Percentiles rank a stretch among this genome's conserved stretches.
Evolutionary conservation across 2,888 invertebrate species (phyloP).

Genomic region (Meghimatium bilineatum): DNA sequence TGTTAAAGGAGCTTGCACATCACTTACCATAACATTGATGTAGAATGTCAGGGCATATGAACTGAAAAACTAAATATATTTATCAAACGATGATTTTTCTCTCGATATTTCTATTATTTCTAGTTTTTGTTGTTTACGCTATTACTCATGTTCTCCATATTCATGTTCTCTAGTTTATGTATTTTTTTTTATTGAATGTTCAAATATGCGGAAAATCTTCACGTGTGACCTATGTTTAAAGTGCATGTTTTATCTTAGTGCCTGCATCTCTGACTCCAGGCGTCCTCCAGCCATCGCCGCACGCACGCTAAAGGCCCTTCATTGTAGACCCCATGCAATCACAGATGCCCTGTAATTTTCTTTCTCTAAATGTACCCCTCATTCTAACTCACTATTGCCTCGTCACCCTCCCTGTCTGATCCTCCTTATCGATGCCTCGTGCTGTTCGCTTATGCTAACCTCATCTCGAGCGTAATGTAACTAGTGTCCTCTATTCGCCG

Average conservation of each 20-base stretch:
- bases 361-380: background rate
- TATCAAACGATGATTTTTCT: too few relatives aligned
- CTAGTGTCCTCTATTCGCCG: background rate
- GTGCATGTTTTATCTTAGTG: constrained; percentile 1
- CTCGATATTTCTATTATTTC: too few relatives aligned
- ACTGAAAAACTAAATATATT: too few relatives aligned
- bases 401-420: background rate
- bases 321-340: background rate
- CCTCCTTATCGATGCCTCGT: background rate
- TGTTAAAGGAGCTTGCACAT: too few relatives aligned
- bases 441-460: background rate
- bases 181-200: background rate
- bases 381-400: too few relatives aligned
- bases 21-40: too few relatives aligned
- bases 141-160: too few relatives aligned
- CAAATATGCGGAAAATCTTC: background rate
- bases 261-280: background rate
- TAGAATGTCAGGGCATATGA: too few relatives aligned
- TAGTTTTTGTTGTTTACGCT: too few relatives aligned
- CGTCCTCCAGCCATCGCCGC: background rate
- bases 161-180: background rate
- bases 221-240: background rate
- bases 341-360: constrained; percentile 20
- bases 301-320: background rate
- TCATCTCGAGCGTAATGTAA: too few relatives aligned